Evolutionary conservation across 2,113 vertebrate species (phyloP).

Genomic region (Sinocyclocheilus grahami): DNA sequence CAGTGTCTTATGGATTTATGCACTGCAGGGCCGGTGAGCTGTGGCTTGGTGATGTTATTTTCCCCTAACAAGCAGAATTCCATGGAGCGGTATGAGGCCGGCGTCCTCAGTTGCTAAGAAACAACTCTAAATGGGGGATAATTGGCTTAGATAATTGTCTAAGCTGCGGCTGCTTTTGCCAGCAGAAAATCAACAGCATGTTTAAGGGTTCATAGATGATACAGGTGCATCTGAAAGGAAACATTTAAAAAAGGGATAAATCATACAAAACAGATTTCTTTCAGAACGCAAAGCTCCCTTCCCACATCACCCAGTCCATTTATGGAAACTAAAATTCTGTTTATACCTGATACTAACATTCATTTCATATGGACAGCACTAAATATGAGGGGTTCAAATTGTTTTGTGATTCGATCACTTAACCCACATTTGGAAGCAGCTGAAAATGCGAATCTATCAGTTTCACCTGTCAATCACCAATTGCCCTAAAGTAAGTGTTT

Average conservation of each 20-base stretch:
- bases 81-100: neutral
- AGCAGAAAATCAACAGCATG: slow-evolving; percentile 5
- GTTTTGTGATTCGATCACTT: neutral
- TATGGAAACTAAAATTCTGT: neutral
- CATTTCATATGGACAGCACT: neutral
- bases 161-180: slow-evolving; percentile 4
- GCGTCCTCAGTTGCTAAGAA: slow-evolving; percentile 41
- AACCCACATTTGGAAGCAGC: neutral
- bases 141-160: neutral
- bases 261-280: neutral
- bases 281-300: neutral
- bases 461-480: neutral
- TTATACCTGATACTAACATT: neutral
- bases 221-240: slow-evolving; percentile 10
- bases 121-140: slow-evolving; percentile 14
- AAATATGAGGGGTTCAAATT: neutral
- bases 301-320: neutral
- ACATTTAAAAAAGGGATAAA: neutral
- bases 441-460: neutral
- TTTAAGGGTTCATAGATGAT: slow-evolving; percentile 18
- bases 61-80: slow-evolving; percentile 12
- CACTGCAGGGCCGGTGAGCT: neutral
- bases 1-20: slow-evolving; percentile 28
- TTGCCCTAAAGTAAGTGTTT: neutral
- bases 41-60: slow-evolving; percentile 15